Percentiles rank a stretch among this genome's conserved stretches.
Conservation (phyloP, 2,113 vertebrate species). For the Indri indri region DNA sequence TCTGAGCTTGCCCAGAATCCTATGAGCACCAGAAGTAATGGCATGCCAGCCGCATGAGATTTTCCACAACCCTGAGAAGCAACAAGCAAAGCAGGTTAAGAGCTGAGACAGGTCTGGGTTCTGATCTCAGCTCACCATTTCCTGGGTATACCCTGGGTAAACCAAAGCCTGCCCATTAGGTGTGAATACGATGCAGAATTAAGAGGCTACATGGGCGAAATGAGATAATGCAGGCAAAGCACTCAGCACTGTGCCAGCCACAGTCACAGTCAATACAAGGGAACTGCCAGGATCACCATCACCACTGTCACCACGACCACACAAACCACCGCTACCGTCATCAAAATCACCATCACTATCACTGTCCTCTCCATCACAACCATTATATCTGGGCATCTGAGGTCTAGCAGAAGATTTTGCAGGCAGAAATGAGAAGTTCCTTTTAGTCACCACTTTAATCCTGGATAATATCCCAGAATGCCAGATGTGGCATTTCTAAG, state of each 20-base stretch:
- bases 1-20: not conserved
- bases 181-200: not conserved
- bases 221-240: not conserved
- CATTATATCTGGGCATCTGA: not conserved
- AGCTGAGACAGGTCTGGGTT: not conserved
- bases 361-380: not conserved
- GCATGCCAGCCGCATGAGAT: too few species aligned
- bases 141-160: not conserved
- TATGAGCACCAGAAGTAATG: not conserved
- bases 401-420: not conserved
- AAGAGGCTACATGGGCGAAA: not conserved
- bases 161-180: not conserved
- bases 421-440: not conserved
- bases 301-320: too few species aligned
- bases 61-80: not conserved
- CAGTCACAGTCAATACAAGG: not conserved
- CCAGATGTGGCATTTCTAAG: not conserved
- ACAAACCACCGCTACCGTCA: not conserved
- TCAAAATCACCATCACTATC: too few species aligned
- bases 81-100: not conserved
- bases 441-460: not conserved
- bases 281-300: not conserved
- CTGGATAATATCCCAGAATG: not conserved
- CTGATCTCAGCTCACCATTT: not conserved
- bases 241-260: not conserved